Conservation (phyloP, 1,140 invertebrate genomes). For the Eurosta solidaginis region DNA sequence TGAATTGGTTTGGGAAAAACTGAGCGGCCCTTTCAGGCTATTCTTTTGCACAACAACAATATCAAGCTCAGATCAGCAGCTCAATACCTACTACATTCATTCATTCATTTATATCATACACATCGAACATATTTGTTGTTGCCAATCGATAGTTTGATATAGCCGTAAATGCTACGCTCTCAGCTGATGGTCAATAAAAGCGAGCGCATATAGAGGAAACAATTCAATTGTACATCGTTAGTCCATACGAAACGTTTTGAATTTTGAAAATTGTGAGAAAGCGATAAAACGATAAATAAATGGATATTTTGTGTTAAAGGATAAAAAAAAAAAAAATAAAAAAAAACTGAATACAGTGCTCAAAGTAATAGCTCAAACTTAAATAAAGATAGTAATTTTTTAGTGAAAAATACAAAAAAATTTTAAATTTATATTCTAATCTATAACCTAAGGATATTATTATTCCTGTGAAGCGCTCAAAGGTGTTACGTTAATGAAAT, state of each 20-base stretch:
- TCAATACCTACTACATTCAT: no score
- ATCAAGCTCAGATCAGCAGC: neutral
- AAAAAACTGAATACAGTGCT: neutral
- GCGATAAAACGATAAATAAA: neutral
- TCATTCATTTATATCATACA: no score
- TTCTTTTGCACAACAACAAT: neutral
- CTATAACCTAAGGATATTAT: neutral
- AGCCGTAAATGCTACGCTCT: neutral
- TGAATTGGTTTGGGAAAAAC: neutral
- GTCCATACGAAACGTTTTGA: neutral
- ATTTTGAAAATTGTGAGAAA: neutral
- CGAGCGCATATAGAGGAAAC: neutral
- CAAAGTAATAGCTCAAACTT: no score
- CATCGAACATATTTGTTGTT: constrained; percentile 3
- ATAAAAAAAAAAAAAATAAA: neutral
- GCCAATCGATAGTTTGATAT: neutral
- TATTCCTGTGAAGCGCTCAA: neutral
- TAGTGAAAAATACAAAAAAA: no score
- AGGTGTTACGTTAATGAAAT: constrained; percentile 55
- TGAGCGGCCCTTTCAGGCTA: neutral
- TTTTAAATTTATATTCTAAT: neutral
- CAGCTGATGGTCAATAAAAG: neutral
- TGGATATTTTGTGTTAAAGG: neutral
- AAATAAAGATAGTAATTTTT: no score
- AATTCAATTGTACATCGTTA: neutral